Percentiles rank a stretch among this genome's conserved stretches.
Conservation (phyloP, 35 echinoderm and acorn worm species). For the Apostichopus japonicus region DNA sequence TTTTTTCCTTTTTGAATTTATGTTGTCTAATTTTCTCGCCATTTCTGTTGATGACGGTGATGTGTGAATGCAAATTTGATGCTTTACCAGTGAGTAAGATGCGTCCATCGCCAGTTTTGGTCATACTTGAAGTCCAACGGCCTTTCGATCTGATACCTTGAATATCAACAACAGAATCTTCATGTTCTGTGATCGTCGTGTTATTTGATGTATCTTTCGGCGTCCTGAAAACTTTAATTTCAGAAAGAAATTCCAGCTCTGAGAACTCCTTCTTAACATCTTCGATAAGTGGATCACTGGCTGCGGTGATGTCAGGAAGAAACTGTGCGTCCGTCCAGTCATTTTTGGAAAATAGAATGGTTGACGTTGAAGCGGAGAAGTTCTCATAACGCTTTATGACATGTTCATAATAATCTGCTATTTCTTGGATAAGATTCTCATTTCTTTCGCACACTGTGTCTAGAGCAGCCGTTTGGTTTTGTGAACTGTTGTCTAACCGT, state of each 20-base stretch:
- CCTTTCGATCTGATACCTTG: background rate
- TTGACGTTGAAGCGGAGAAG: background rate
- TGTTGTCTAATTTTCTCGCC: background rate
- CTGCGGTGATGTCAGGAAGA: conserved; percentile 15
- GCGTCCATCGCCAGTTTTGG: background rate
- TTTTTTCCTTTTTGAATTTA: conserved; percentile 9
- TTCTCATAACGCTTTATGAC: background rate
- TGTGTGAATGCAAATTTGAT: background rate
- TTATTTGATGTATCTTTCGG: background rate
- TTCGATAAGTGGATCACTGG: background rate
- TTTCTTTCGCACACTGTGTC: background rate
- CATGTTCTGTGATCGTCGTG: background rate
- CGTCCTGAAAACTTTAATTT: background rate
- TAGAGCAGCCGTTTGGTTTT: background rate
- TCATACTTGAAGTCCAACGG: background rate
- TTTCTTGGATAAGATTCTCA: background rate
- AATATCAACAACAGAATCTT: conserved; percentile 21
- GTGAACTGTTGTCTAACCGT: background rate
- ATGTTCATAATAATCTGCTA: background rate
- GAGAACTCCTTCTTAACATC: conserved; percentile 30
- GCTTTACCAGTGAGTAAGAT: background rate
- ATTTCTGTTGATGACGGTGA: background rate
- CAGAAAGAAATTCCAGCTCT: background rate
- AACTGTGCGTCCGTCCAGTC: conserved; percentile 36
- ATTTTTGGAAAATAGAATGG: background rate